Conservation (phyloP, 2,797 vertebrate genomes). For the Tauraco hartlaubi region DNA sequence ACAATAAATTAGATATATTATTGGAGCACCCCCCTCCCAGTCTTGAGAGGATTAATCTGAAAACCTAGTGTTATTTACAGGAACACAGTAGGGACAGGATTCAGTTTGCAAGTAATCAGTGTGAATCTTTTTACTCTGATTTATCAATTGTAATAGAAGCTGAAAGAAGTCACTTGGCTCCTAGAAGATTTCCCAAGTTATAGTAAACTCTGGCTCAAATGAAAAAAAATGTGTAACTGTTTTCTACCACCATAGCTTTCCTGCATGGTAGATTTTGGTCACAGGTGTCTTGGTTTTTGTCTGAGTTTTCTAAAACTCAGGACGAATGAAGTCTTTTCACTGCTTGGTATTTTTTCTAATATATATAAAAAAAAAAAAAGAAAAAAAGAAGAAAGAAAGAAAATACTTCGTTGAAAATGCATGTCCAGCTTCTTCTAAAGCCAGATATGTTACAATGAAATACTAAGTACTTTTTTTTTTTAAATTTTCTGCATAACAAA, state of each 20-base stretch:
- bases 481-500: neutral
- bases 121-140: neutral
- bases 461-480: neutral
- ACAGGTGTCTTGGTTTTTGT: neutral
- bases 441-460: neutral
- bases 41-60: neutral
- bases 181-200: neutral
- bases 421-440: neutral
- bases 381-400: neutral
- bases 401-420: neutral
- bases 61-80: neutral
- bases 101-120: neutral
- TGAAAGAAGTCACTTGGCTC: neutral
- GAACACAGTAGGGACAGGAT: neutral
- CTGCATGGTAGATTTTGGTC: neutral
- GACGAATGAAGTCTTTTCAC: neutral
- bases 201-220: neutral
- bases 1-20: neutral
- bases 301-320: neutral
- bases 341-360: neutral
- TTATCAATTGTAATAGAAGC: neutral
- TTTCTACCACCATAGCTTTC: neutral
- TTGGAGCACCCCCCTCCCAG: neutral
- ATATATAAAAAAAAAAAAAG: neutral
- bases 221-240: neutral